Percentiles rank a stretch among this genome's conserved stretches.
Conservation (phyloP, 2,888 invertebrate species). For the Drosophila neutralis region DNA sequence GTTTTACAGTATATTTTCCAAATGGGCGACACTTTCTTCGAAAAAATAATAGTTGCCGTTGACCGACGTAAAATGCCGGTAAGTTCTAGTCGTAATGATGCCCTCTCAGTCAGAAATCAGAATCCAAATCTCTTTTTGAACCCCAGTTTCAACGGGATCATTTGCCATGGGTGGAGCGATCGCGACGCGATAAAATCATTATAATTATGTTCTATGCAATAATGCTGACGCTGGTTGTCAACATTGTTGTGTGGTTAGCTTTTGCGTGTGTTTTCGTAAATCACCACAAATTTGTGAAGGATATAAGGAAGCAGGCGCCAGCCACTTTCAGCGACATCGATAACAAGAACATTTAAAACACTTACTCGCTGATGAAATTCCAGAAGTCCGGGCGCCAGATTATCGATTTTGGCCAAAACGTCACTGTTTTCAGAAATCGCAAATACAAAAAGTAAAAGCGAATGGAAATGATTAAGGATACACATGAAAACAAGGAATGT, state of each 20-base stretch:
- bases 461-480: slow-evolving; percentile 4
- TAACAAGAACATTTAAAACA: slow-evolving; percentile 1
- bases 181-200: slow-evolving; percentile 36
- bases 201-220: slow-evolving; percentile 27
- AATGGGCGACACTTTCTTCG: slow-evolving; percentile 9
- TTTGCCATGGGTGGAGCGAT: slow-evolving; percentile 41
- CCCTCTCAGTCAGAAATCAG: not conserved
- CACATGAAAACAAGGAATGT: slow-evolving; percentile 14
- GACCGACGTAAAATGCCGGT: slow-evolving; percentile 13
- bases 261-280: slow-evolving; percentile 31
- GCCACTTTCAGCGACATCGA: not conserved
- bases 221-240: slow-evolving; percentile 11
- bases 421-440: slow-evolving; percentile 41
- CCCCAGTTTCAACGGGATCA: slow-evolving; percentile 14
- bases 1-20: not conserved
- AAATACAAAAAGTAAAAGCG: slow-evolving; percentile 12
- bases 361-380: slow-evolving; percentile 66
- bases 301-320: not conserved
- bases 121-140: not conserved
- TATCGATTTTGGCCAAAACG: slow-evolving; percentile 75
- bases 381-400: slow-evolving; percentile 39
- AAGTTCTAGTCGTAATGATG: not conserved
- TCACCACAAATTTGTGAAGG: slow-evolving; percentile 12
- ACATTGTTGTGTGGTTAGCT: slow-evolving; percentile 30
- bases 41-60: not conserved